phyloP scores from a whole-genome alignment of 2,888 invertebrate species.

The Panopea generosa region DNA sequence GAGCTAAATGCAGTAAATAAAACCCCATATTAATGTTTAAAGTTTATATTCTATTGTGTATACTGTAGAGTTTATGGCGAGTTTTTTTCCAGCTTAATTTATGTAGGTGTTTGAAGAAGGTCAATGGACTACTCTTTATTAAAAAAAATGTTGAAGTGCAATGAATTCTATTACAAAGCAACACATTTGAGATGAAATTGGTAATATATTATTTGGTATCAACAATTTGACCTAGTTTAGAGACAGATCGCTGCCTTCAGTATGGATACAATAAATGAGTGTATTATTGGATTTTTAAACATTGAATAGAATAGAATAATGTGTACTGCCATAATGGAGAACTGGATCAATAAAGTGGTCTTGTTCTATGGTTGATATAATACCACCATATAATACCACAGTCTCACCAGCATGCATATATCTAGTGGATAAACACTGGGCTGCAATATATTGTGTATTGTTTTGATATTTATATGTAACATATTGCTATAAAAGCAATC shows the following conservation, averaged over 20 bases:
- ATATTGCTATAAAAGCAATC: too few species aligned
- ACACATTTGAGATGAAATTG: too few species aligned
- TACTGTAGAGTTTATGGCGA: too few species aligned
- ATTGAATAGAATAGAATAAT: constrained; percentile 33
- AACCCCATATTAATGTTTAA: too few species aligned
- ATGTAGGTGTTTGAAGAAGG: constrained; percentile 52
- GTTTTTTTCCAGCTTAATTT: constrained; percentile 43
- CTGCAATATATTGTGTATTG: too few species aligned
- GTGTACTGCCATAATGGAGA: constrained; percentile 39
- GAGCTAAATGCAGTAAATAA: not conserved
- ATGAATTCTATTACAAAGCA: not conserved
- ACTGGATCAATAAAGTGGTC: constrained; percentile 24
- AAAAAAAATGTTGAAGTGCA: constrained; percentile 5
- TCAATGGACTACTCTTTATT: constrained; percentile 37
- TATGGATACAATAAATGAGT: not conserved
- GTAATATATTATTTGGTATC: too few species aligned
- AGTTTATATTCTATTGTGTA: too few species aligned
- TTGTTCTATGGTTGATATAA: constrained; percentile 7
- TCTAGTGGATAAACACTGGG: too few species aligned
- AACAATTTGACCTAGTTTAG: too few species aligned
- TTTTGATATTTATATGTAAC: too few species aligned
- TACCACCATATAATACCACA: not conserved
- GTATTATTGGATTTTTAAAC: constrained; percentile 46
- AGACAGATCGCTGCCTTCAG: too few species aligned
- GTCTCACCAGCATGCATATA: too few species aligned